Percentiles rank a stretch among this genome's conserved stretches.
phyloP scores from a whole-genome alignment of 35 echinoderm and acorn worm species.

The Ophiothrix spiculata region DNA sequence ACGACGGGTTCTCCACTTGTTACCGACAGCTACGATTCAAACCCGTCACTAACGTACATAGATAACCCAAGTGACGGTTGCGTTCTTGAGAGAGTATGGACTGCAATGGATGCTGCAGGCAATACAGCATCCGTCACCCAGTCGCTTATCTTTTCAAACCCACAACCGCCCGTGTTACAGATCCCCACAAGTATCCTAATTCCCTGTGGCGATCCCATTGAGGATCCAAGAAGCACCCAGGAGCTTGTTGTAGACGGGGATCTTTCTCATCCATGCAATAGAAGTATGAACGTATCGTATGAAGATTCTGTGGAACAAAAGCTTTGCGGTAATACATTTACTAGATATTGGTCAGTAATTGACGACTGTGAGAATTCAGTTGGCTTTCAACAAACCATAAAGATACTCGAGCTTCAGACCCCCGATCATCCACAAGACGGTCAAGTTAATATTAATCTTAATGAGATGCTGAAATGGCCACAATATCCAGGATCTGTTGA shows the following conservation, averaged over 20 bases:
- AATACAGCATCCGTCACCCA: background rate
- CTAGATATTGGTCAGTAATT: slow-evolving; percentile 14
- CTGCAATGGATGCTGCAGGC: background rate
- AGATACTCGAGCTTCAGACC: background rate
- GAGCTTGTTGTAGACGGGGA: background rate
- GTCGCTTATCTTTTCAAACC: background rate
- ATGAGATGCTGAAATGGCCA: background rate
- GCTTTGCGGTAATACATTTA: slow-evolving; percentile 2
- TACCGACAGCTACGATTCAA: background rate
- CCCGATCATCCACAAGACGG: slow-evolving; percentile 3
- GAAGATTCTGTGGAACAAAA: slow-evolving; percentile 3
- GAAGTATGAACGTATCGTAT: background rate
- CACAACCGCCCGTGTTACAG: background rate
- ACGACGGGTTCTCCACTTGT: background rate
- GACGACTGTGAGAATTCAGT: slow-evolving; percentile 24
- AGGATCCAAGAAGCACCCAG: background rate
- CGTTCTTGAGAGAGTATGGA: background rate
- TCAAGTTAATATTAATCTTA: slow-evolving; percentile 2
- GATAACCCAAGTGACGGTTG: background rate
- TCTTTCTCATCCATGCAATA: background rate
- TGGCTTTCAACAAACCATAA: background rate
- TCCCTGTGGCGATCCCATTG: slow-evolving; percentile 19
- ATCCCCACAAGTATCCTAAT: background rate
- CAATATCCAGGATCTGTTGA: background rate
- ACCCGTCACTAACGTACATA: background rate